A percentile compares a stretch with the other conserved stretches of the same genome.
Evolutionary conservation across 2,888 invertebrate species (phyloP).

Genomic region (Acrobasis suavella): DNA sequence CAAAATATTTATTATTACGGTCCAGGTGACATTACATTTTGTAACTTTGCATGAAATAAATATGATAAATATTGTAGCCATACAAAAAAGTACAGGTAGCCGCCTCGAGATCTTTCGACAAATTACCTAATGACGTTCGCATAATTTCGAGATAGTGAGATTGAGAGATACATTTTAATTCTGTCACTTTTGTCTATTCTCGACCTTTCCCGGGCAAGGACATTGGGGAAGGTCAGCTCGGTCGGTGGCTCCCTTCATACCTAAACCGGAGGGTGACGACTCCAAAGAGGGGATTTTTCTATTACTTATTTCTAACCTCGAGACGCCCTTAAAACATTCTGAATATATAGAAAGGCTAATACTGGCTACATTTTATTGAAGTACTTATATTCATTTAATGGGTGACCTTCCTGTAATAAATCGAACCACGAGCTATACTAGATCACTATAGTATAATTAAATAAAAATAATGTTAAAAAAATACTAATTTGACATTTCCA

Average conservation of each 20-base stretch:
- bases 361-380: conserved; percentile 16
- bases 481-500: background rate
- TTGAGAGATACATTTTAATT: conserved; percentile 29
- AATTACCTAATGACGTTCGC: conserved; percentile 15
- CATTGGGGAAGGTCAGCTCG: conserved; percentile 68
- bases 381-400: background rate
- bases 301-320: conserved; percentile 71
- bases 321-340: conserved; percentile 57
- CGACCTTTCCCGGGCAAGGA: conserved; percentile 65
- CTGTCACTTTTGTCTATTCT: conserved; percentile 34
- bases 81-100: too few species aligned
- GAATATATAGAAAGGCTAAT: conserved; percentile 21
- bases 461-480: background rate
- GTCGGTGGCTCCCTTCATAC: conserved; percentile 44
- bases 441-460: too few species aligned
- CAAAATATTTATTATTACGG: too few species aligned
- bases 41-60: too few species aligned
- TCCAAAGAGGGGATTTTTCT: conserved; percentile 56
- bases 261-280: conserved; percentile 49
- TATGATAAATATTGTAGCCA: too few species aligned
- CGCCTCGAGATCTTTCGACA: too few species aligned
- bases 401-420: background rate
- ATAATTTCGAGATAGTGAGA: background rate
- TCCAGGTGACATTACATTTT: too few species aligned
- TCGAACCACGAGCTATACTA: too few species aligned